These are phyloP conservation scores for Spodoptera frugiperda DNA, from an alignment of 1,140 invertebrate species.

Conservation along the genomic window DNA sequence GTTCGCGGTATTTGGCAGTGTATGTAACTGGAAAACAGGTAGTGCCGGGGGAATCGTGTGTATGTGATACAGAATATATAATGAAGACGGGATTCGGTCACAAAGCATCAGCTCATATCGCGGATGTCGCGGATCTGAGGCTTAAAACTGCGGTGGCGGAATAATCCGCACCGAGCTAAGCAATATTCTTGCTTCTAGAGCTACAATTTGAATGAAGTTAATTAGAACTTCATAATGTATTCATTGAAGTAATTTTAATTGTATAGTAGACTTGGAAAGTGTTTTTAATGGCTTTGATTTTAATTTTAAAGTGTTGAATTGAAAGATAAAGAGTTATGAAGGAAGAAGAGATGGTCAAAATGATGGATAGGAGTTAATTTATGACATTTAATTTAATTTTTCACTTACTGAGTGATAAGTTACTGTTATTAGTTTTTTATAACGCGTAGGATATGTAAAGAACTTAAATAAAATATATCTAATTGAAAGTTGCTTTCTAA, in stretches of 20 bases:
- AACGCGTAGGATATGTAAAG: no score
- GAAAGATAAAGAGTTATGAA: no score
- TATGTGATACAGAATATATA: constrained; percentile 54
- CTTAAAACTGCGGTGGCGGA: constrained; percentile 46
- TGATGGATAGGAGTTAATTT: no score
- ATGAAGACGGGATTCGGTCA: constrained; percentile 52
- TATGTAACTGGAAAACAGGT: constrained; percentile 48
- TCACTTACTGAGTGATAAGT: no score
- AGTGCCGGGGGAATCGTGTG: constrained; percentile 51
- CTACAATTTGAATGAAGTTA: constrained; percentile 38
- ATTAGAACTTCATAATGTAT: constrained; percentile 38
- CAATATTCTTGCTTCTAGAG: constrained; percentile 14
- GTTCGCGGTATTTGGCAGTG: constrained; percentile 26
- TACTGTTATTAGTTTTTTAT: no score
- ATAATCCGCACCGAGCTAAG: constrained; percentile 28
- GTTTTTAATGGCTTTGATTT: background rate
- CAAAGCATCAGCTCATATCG: constrained; percentile 50
- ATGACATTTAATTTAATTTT: no score
- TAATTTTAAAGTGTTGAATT: no score
- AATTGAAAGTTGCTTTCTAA: no score
- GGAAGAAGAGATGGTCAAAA: no score
- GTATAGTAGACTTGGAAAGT: constrained; percentile 4
- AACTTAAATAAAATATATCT: no score
- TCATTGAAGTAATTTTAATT: constrained; percentile 38
- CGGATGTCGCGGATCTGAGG: constrained; percentile 10